Base-by-base conservation (phyloP, 2,113 vertebrate species). In the Syrrhaptes paradoxus region DNA sequence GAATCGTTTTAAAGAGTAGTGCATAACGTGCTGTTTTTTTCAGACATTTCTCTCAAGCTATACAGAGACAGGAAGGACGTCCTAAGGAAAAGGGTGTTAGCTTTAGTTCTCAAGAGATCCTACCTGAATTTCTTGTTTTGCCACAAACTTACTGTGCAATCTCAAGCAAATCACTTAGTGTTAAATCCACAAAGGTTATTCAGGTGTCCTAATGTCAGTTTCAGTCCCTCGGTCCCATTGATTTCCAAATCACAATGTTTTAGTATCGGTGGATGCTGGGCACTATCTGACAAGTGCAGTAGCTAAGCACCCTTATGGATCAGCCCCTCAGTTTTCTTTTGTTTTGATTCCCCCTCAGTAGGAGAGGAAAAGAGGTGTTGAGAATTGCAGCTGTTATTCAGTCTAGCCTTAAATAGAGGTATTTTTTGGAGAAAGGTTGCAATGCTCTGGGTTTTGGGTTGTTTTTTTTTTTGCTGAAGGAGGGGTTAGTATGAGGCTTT, bases 261-360 rank as follows among this genome's bases (percentile, higher is more conserved):
- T 58, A 2, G 0, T 81, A 16, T 66, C 31, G 20, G 16, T n/a
- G 52, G 9, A 9, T 2, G 1, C 7, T 1, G 5, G 11, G 19
- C 22, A 48, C 32, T 51, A 58, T 49, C 28, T 71, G 76, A 81
- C 0, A 4, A 71, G 25, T n/a, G n/a, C 18, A 58, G 21, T 57
- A 77, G 51, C 6, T 49, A 55, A 80, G 51, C 21, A 46, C 9
- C 31, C 6, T 38, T 46, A 63, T 0, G 1, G 41, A 75, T 48
- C 31, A 84, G 4, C 2, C 32, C 46, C 29, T 70, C 20, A 3
- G 29, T 51, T 82, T 72, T 58, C 11, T 38, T 57, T 46, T 31
- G 28, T 45, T 82, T 85, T 12, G 2, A 7, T 87, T 48, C 15
- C 9, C 34, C 6, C 3, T 61, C 32, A 55, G 18, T 38, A 45